A percentile compares a stretch with the other conserved stretches of the same genome.
These are phyloP conservation scores for Tetramorium simillimum DNA, from an alignment of 1,140 invertebrate species.

Conservation along the genomic window DNA sequence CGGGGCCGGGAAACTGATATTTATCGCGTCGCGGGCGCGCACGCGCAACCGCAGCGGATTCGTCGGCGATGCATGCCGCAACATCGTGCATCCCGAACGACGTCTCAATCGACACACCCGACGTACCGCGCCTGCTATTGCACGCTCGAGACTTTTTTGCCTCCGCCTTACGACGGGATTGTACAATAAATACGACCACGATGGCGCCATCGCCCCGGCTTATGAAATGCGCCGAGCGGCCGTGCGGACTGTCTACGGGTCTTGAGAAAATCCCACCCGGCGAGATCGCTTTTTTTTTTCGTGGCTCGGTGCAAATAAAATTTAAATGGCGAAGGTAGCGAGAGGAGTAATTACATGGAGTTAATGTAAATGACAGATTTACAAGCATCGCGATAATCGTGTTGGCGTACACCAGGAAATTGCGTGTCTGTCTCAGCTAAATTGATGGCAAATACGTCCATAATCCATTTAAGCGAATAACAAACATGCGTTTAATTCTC, in stretches of 20 bases:
- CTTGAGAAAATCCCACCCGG: slow-evolving; percentile 55
- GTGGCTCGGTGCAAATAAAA: slow-evolving; percentile 20
- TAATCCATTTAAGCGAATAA: slow-evolving; percentile 9
- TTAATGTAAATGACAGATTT: slow-evolving; percentile 52
- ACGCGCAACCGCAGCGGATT: slow-evolving; percentile 15
- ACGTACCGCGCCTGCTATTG: slow-evolving; percentile 26
- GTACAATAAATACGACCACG: slow-evolving; percentile 39
- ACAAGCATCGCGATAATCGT: slow-evolving; percentile 42
- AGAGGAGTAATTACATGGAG: slow-evolving; percentile 42
- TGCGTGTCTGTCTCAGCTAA: slow-evolving; percentile 28
- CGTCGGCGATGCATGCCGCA: slow-evolving; percentile 42
- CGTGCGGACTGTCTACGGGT: slow-evolving; percentile 3
- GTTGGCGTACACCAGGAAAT: slow-evolving; percentile 37
- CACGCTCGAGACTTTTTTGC: not conserved
- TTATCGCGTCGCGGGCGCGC: slow-evolving; percentile 52
- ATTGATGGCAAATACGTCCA: slow-evolving; percentile 10
- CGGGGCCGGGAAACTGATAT: slow-evolving; percentile 67
- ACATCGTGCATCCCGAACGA: slow-evolving; percentile 37
- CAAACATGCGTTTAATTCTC: slow-evolving; percentile 22
- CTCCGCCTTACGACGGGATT: slow-evolving; percentile 29
- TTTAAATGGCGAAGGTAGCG: slow-evolving; percentile 39
- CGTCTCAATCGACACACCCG: slow-evolving; percentile 61
- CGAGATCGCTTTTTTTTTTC: slow-evolving; percentile 25
- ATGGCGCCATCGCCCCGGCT: slow-evolving; percentile 48
- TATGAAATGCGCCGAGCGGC: slow-evolving; percentile 29